phyloP scores from a whole-genome alignment of 2,888 invertebrate species.

The Drosophila buzzatii region DNA sequence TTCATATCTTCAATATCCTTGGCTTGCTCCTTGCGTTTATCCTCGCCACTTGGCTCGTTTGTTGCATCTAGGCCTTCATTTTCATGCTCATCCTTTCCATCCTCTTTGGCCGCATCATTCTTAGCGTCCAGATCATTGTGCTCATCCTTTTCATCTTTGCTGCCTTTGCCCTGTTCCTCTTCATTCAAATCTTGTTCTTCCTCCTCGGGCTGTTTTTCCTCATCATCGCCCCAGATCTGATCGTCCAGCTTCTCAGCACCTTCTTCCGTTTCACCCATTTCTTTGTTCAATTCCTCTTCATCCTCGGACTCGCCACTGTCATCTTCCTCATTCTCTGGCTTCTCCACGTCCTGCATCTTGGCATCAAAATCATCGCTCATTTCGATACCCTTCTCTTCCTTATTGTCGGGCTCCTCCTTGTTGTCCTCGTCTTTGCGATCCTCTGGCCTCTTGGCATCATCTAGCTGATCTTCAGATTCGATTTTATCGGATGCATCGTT shows the following conservation, averaged over 20 bases:
- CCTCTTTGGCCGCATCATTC: conserved; percentile 86
- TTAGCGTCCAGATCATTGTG: conserved; percentile 85
- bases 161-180: conserved; percentile 89
- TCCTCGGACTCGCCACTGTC: conserved; percentile 88
- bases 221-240: conserved; percentile 94
- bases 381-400: conserved; percentile 96
- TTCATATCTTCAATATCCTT: conserved; percentile 93
- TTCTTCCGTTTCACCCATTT: conserved; percentile 97
- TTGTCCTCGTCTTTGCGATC: conserved; percentile 88
- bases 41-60: conserved; percentile 74
- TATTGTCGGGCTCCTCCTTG: conserved; percentile 91
- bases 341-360: conserved; percentile 88
- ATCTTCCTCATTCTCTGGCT: conserved; percentile 87
- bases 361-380: conserved; percentile 98
- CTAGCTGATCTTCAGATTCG: conserved; percentile 95
- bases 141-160: conserved; percentile 90
- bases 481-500: conserved; percentile 96
- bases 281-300: conserved; percentile 94
- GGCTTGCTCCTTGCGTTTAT: conserved; percentile 85
- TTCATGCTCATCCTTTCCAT: conserved; percentile 86
- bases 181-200: conserved; percentile 87
- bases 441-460: conserved; percentile 92
- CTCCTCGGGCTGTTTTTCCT: conserved; percentile 90
- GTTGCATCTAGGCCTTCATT: conserved; percentile 85
- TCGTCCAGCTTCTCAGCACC: conserved; percentile 93